phyloP scores from a whole-genome alignment of 2,888 invertebrate species.

The Chymomyza procnemis region DNA sequence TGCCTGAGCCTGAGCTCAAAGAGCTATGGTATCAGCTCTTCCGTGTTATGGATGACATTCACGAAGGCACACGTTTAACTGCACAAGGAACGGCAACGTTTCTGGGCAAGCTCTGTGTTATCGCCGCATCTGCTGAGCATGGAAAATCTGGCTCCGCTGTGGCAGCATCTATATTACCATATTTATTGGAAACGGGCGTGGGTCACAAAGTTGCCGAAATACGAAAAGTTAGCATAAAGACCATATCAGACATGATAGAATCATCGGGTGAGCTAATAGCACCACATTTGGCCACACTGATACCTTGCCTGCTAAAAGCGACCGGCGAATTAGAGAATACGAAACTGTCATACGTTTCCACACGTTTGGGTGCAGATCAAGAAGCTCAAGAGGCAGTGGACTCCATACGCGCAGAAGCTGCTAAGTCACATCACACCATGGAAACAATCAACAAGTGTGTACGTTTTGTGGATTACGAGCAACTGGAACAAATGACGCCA shows the following conservation, averaged over 20 bases:
- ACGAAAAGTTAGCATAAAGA: slow-evolving; percentile 88
- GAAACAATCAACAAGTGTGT: slow-evolving; percentile 90
- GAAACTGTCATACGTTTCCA: slow-evolving; percentile 88
- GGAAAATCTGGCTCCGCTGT: slow-evolving; percentile 87
- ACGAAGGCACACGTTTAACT: slow-evolving; percentile 89
- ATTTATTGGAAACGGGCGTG: slow-evolving; percentile 89
- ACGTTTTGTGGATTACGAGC: slow-evolving; percentile 86
- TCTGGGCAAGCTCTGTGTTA: slow-evolving; percentile 88
- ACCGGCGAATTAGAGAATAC: slow-evolving; percentile 92
- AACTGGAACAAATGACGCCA: slow-evolving; percentile 89
- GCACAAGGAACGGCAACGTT: slow-evolving; percentile 86
- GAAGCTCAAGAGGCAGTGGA: slow-evolving; percentile 88
- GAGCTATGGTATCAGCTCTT: slow-evolving; percentile 88
- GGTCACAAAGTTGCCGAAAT: slow-evolving; percentile 88
- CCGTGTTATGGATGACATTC: slow-evolving; percentile 96
- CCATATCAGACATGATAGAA: slow-evolving; percentile 90
- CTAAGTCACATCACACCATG: slow-evolving; percentile 91
- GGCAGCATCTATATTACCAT: slow-evolving; percentile 87
- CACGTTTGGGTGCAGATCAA: slow-evolving; percentile 84
- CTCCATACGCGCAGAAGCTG: slow-evolving; percentile 87
- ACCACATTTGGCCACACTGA: slow-evolving; percentile 88
- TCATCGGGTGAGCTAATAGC: slow-evolving; percentile 88
- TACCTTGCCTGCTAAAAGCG: slow-evolving; percentile 90
- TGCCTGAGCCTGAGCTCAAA: slow-evolving; percentile 77
- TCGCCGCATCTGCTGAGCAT: slow-evolving; percentile 83